phyloP scores from a whole-genome alignment of 1,140 invertebrate species.

The Mesaphorura yosii region DNA sequence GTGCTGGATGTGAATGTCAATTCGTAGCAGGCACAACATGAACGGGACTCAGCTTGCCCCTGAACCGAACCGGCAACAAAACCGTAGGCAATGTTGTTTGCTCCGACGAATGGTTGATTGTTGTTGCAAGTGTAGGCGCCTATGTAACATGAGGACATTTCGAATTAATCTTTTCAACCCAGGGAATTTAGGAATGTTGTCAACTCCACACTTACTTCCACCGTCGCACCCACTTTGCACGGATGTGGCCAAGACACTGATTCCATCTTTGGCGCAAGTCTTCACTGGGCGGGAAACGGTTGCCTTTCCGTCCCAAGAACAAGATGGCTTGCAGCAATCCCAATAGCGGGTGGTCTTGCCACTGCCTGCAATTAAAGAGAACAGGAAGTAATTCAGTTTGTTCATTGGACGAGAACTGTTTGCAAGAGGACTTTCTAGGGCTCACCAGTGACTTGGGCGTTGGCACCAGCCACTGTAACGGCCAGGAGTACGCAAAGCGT shows the following conservation, averaged over 20 bases:
- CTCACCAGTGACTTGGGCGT: no score
- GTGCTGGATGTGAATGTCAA: slow-evolving; percentile 16
- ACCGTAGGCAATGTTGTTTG: no score
- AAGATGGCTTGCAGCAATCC: slow-evolving; percentile 18
- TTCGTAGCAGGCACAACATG: slow-evolving; percentile 20
- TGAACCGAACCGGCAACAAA: no score
- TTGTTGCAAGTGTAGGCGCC: slow-evolving; percentile 8
- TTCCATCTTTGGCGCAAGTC: slow-evolving; percentile 5
- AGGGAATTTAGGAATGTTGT: not conserved
- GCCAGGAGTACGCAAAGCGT: no score
- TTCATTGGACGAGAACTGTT: no score
- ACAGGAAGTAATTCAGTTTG: no score
- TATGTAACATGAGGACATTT: not conserved
- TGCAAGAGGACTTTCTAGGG: no score
- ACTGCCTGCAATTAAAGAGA: no score
- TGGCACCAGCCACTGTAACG: no score
- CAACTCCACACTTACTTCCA: slow-evolving; percentile 2
- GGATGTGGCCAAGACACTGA: not conserved
- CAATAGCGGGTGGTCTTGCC: slow-evolving; percentile 10
- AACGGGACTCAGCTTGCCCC: slow-evolving; percentile 13
- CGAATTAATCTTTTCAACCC: not conserved
- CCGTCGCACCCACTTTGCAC: slow-evolving; percentile 18
- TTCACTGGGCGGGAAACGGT: slow-evolving; percentile 2
- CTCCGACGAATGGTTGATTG: no score
- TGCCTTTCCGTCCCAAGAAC: slow-evolving; percentile 9